These are phyloP conservation scores for Strongylocentrotus purpuratus DNA, from an alignment of 35 echinoderm and acorn worm species.

Conservation along the genomic window DNA sequence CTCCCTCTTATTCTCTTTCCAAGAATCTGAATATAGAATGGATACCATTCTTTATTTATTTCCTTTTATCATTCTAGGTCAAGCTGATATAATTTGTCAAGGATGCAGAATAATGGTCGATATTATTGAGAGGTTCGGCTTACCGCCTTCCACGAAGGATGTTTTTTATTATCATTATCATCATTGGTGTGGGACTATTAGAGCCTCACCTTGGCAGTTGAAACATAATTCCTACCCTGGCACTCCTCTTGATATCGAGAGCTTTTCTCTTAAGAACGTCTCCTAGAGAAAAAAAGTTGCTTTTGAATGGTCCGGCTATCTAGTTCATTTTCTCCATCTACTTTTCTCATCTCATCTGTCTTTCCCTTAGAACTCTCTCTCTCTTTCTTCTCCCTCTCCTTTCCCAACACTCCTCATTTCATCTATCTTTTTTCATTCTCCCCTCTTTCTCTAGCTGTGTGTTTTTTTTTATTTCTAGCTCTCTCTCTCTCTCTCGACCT, in stretches of 20 bases:
- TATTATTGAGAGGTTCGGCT: not conserved
- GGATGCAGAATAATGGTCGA: not conserved
- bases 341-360: too few species aligned
- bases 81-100: not conserved
- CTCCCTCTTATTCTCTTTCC: not conserved
- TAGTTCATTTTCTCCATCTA: too few species aligned
- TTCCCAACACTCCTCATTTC: not conserved
- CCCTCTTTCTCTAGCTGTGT: not conserved
- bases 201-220: not conserved
- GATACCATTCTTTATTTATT: not conserved
- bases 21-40: not conserved
- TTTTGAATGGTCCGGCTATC: too few species aligned
- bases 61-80: not conserved
- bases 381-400: not conserved
- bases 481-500: not conserved
- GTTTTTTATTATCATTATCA: not conserved
- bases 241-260: not conserved
- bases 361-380: not conserved
- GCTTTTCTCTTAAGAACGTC: not conserved
- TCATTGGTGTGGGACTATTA: not conserved
- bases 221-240: not conserved
- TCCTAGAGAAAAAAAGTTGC: not conserved
- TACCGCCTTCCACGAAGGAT: not conserved
- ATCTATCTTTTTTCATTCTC: not conserved
- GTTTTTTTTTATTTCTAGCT: not conserved